These are phyloP conservation scores for Entosphenus tridentatus DNA, from an alignment of 2,113 vertebrate species.

Conservation along the genomic window DNA sequence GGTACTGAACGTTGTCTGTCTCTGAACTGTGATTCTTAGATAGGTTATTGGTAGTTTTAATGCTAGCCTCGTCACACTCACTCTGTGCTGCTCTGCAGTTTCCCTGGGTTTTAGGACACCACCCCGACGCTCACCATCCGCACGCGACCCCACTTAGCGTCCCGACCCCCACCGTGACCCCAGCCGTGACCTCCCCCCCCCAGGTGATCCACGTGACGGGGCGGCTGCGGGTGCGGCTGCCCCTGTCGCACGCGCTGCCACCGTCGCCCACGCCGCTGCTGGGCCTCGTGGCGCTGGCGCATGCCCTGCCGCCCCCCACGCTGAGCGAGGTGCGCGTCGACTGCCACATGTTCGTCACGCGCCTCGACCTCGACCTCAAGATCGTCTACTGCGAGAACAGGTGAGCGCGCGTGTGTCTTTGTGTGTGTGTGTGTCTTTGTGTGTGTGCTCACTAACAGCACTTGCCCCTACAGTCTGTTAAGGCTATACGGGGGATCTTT, in stretches of 20 bases:
- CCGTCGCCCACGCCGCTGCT: constrained; percentile 71
- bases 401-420: constrained; percentile 15
- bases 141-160: no score
- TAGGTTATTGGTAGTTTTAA: no score
- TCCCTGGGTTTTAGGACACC: no score
- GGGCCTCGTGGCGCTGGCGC: constrained; percentile 49
- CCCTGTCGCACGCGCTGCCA: constrained; percentile 32
- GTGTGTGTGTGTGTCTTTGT: no score
- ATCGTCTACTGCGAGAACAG: constrained; percentile 72
- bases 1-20: no score
- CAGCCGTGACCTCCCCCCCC: constrained; percentile 8
- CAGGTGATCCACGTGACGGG: constrained; percentile 70
- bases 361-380: constrained; percentile 61
- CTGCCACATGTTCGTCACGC: constrained; percentile 55
- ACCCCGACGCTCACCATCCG: no score
- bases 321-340: constrained; percentile 62
- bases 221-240: constrained; percentile 29
- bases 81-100: no score
- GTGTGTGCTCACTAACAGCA: no score
- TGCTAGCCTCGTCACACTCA: no score
- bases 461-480: no score
- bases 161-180: background rate
- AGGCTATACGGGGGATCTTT: no score
- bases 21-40: no score
- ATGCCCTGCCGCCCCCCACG: constrained; percentile 50